Evolutionary conservation across 2,797 vertebrate genomes (phyloP).

Genomic region (Myotis daubentonii): DNA sequence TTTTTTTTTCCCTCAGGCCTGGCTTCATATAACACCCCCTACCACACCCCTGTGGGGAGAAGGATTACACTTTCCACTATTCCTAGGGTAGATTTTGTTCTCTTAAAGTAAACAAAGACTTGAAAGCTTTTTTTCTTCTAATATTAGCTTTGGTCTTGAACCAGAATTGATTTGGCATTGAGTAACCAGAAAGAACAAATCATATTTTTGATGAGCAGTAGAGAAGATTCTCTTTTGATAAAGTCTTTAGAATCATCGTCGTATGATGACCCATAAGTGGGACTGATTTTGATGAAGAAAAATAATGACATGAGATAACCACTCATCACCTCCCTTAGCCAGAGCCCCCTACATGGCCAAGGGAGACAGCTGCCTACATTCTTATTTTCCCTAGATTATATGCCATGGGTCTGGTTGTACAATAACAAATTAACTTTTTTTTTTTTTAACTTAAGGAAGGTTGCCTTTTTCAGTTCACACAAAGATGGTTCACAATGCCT

Average conservation of each 20-base stretch:
- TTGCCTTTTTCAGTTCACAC: background rate
- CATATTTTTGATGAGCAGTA: conserved; percentile 5
- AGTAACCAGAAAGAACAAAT: conserved; percentile 50
- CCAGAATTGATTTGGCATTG: conserved; percentile 74
- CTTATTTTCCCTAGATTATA: background rate
- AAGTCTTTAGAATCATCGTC: conserved; percentile 68
- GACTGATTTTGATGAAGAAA: conserved; percentile 45
- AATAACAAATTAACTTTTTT: background rate
- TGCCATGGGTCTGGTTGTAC: background rate
- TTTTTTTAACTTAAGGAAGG: background rate
- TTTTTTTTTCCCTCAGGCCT: conserved; percentile 45
- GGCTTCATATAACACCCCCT: conserved; percentile 68
- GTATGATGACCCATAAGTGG: background rate
- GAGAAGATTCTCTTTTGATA: conserved; percentile 31
- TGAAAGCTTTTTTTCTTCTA: conserved; percentile 72
- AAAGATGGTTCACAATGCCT: background rate
- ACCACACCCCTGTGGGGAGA: conserved; percentile 70
- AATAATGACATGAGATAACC: conserved; percentile 14
- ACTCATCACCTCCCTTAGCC: background rate
- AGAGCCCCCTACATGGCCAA: background rate
- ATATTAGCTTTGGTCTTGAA: conserved; percentile 80
- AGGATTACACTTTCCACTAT: conserved; percentile 68
- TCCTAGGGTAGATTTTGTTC: conserved; percentile 78
- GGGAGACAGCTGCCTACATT: background rate
- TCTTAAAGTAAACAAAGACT: conserved; percentile 80